Percentiles rank a stretch among this genome's conserved stretches.
These are phyloP conservation scores for Achroia grisella DNA, from an alignment of 1,140 invertebrate genomes.

Conservation along the genomic window DNA sequence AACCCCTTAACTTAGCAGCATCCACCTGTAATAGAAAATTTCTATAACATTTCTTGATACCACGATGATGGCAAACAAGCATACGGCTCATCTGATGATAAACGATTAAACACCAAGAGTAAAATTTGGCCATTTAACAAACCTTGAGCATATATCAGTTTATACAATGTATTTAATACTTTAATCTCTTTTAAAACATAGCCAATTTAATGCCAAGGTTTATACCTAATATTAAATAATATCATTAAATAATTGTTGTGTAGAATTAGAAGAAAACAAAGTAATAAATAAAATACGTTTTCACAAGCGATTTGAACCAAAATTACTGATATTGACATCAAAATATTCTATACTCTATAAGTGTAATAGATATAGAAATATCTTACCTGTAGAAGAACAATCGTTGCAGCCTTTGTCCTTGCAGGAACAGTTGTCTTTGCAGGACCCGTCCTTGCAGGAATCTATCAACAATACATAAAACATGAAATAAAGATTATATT, in stretches of 20 bases:
- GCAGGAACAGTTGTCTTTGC: slow-evolving; percentile 46
- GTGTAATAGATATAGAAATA: neutral
- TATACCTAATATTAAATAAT: too few relatives aligned
- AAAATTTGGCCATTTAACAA: neutral
- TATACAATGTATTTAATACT: neutral
- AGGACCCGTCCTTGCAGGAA: slow-evolving; percentile 45
- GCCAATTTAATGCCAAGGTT: too few relatives aligned
- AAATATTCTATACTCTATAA: neutral
- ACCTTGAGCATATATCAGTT: neutral
- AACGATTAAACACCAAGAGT: neutral
- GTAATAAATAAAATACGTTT: too few relatives aligned
- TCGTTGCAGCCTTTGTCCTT: slow-evolving; percentile 54
- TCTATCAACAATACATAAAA: slow-evolving; percentile 19
- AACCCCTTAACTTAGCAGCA: slow-evolving; percentile 36
- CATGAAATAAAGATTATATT: neutral
- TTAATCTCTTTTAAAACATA: neutral
- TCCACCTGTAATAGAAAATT: slow-evolving; percentile 34
- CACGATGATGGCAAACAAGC: too few relatives aligned
- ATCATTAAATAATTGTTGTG: too few relatives aligned
- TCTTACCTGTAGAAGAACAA: slow-evolving; percentile 43
- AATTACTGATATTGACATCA: too few relatives aligned
- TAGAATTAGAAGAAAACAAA: too few relatives aligned
- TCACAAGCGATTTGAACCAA: too few relatives aligned
- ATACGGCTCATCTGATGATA: too few relatives aligned
- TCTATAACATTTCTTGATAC: neutral